A percentile compares a stretch with the other conserved stretches of the same genome.
These are phyloP conservation scores for Stichopus chloronotus DNA, from an alignment of 35 echinoderm and acorn worm genomes.

Conservation along the genomic window DNA sequence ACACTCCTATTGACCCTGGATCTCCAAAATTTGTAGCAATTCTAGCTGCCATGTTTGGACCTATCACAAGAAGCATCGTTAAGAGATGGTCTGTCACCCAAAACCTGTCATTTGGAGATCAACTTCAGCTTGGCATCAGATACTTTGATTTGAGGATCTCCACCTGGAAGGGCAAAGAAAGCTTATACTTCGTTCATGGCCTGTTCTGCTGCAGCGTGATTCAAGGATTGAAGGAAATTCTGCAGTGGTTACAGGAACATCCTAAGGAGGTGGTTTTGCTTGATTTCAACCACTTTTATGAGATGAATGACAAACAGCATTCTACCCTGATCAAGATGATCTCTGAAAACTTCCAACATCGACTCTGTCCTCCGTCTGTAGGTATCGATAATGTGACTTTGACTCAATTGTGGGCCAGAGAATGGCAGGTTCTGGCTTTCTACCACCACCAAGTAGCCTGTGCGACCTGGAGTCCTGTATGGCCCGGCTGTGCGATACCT, in stretches of 20 bases:
- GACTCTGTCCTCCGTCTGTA: conserved; percentile 32
- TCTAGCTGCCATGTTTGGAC: conserved; percentile 26
- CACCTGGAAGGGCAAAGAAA: neutral
- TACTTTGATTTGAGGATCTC: conserved; percentile 53
- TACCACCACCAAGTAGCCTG: conserved; percentile 13
- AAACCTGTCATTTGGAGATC: conserved; percentile 24
- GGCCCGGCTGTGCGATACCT: conserved; percentile 28
- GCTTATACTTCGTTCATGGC: conserved; percentile 7
- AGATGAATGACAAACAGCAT: conserved; percentile 19
- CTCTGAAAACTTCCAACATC: neutral
- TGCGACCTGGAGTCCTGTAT: neutral
- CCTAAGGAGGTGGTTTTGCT: conserved; percentile 46
- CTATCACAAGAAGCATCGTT: conserved; percentile 1
- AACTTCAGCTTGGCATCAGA: conserved; percentile 42
- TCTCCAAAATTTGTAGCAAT: conserved; percentile 30
- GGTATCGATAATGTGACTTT: conserved; percentile 16
- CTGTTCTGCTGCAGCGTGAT: neutral
- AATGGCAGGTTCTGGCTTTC: conserved; percentile 44
- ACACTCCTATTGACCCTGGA: conserved; percentile 26
- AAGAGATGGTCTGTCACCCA: conserved; percentile 48
- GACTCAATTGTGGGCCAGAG: conserved; percentile 33
- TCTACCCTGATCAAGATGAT: neutral
- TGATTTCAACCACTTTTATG: conserved; percentile 55
- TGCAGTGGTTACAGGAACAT: conserved; percentile 20
- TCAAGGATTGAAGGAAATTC: conserved; percentile 25